Evolutionary conservation across 2,888 invertebrate genomes (phyloP), one percentile per base, ranked within the genome.

Genomic region (Matsumyia berberina): DNA sequence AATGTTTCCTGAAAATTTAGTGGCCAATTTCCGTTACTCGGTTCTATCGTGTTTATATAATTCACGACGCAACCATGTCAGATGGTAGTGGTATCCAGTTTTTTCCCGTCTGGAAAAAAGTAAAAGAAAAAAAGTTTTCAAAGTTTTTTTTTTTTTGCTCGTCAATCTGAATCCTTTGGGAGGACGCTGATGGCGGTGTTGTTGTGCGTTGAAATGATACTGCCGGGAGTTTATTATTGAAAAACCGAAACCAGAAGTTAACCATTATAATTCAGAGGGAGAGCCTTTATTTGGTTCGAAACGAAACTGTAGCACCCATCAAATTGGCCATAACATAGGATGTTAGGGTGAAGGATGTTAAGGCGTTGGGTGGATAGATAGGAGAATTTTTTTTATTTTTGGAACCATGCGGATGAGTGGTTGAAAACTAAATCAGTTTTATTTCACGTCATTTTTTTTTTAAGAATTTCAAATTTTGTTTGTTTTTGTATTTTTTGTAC

Each of bases 1-100:
- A 78, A 74, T 74, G 69, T 74, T 85, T 85, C 74, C 79, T 80
- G 69, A 74, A 24, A 79, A 85, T 80, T 85, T 74, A 85, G 74
- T 85, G 70, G 55, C 49, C 76, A 44, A 85, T 79, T 49, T 85
- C 74, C 80, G 74, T 76, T 60, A 70, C 57, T 58, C 53, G 42
- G 69, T 74, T 83, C 79, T 46, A 73, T 62, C 64, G 55, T 53
- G 33, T 79, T 85, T 64, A 67, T 64, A 67, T 85, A 69, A 35
- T 83, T 73, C 66, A 70, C 46, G 57, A 46, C 42, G 53, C 62
- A 58, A 24, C 35, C 42, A 29, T 66, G 51, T 69, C 79, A 72
- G 72, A 39, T 76, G 69, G 78, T 44, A 53, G 42, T 49, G 55
- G 12, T 44, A 49, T 46, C 55, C 51, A 12, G 11, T 58, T 67